Conservation (phyloP, 2,888 invertebrate species). For the Scaptomyza parva region DNA sequence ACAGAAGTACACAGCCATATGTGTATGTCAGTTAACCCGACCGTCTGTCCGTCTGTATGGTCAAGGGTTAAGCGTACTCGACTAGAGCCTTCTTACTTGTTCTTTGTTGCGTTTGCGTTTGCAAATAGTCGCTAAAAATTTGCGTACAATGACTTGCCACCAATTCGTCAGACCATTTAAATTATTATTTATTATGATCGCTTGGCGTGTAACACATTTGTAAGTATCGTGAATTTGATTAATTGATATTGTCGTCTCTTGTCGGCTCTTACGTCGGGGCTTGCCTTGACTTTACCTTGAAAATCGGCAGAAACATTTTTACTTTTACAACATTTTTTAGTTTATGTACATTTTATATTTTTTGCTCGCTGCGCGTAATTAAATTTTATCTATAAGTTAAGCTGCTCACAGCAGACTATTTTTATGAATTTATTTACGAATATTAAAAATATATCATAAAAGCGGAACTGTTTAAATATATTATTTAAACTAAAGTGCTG, state of each 20-base stretch:
- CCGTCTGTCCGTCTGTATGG: no score
- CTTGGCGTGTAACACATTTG: slow-evolving; percentile 37
- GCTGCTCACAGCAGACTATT: slow-evolving; percentile 57
- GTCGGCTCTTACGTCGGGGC: slow-evolving; percentile 56
- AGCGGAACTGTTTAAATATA: slow-evolving; percentile 79
- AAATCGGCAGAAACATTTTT: slow-evolving; percentile 49
- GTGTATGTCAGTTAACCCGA: no score
- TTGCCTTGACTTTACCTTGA: slow-evolving; percentile 79
- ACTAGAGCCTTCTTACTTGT: no score
- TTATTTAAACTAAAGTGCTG: slow-evolving; percentile 66
- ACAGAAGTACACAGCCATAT: no score
- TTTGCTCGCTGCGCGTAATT: slow-evolving; percentile 59
- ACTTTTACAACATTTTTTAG: slow-evolving; percentile 60
- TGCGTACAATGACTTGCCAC: slow-evolving; percentile 34
- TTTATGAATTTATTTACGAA: slow-evolving; percentile 61
- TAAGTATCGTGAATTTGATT: slow-evolving; percentile 48
- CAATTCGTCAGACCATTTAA: slow-evolving; percentile 30
- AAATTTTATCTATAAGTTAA: slow-evolving; percentile 48
- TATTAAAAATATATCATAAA: slow-evolving; percentile 70
- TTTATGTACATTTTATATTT: slow-evolving; percentile 4
- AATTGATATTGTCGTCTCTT: slow-evolving; percentile 57
- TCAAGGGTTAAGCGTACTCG: no score
- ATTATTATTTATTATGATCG: slow-evolving; percentile 54
- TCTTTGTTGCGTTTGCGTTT: no score
- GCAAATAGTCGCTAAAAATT: slow-evolving; percentile 28